Conservation (phyloP, 2,113 vertebrate species). For the Sphaerodactylus townsendi region DNA sequence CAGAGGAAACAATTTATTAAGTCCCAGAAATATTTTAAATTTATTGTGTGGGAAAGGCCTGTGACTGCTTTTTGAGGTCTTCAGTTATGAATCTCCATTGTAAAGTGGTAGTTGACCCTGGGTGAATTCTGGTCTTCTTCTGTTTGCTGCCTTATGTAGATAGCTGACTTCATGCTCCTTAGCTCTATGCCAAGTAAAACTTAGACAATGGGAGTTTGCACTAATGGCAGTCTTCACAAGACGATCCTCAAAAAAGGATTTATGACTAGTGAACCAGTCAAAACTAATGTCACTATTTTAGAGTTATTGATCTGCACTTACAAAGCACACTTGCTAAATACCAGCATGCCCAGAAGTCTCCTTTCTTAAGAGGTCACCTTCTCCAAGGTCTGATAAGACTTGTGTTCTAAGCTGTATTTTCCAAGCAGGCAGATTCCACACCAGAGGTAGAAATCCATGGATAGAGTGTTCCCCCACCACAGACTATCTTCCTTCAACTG, state of each 20-base stretch:
- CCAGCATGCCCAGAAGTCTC: not conserved
- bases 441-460: slow-evolving; percentile 38
- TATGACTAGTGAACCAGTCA: not conserved
- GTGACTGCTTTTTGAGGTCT: too few species aligned
- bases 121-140: too few species aligned
- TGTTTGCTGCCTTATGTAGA: too few species aligned
- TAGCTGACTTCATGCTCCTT: too few species aligned
- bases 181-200: too few species aligned
- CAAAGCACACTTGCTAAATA: not conserved
- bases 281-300: not conserved
- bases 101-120: too few species aligned
- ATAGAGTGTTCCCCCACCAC: slow-evolving; percentile 50
- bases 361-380: not conserved
- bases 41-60: too few species aligned
- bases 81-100: too few species aligned
- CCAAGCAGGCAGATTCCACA: slow-evolving; percentile 53
- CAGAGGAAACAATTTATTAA: too few species aligned
- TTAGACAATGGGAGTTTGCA: too few species aligned
- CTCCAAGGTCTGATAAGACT: slow-evolving; percentile 12
- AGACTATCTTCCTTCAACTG: slow-evolving; percentile 42
- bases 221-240: not conserved
- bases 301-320: not conserved
- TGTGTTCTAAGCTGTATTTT: slow-evolving; percentile 39
- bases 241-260: too few species aligned
- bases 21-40: too few species aligned